Evolutionary conservation across 1,140 invertebrate genomes (phyloP), one percentile per base, ranked within the genome.

Genomic region (Euwallacea fornicatus): DNA sequence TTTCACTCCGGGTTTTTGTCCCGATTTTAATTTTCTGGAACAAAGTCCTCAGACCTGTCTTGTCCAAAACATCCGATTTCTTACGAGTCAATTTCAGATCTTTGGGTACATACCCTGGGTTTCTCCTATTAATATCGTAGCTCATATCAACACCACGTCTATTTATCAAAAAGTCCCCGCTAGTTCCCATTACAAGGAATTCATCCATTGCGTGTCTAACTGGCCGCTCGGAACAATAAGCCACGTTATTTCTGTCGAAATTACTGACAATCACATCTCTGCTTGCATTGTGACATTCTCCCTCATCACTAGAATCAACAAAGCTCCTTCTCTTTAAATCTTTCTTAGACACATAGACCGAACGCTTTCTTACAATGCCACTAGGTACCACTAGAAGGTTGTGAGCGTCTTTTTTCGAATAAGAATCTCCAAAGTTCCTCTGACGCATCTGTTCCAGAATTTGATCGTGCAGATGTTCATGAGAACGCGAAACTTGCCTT

Each of bases 361-460:
- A 11, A 46, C 59, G 55, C 10, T 55, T 47, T 13, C 64, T 15
- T 10, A 15, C 21, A 43, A 66, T 56, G 10, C 0, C 64, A 10
- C 15, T 6, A 16, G 64, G 16, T 47, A 0, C 58, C 2, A 10
- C 8, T 8, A 4, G 4, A n/a, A 47, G 60, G 61, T 53, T 41
- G 11, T 42, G 0, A n/a, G 13, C 56, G 8, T 71, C 43, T 21
- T 64, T 70, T 13, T 58, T 63, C 4, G 60, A 43, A 64, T 55
- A 70, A 21, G 69, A 65, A 43, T 71, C 69, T 1, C 69, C 69
- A 50, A 71, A 71, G 60, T 71, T 71, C 8, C 62, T 43, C 42
- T 43, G 50, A 16, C 63, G 42, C 0, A 71, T n/a, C 43, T 72
- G 64, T 15, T 66, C 66, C 2, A 72, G 11, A 6, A 72, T 50